Base-by-base conservation (phyloP, 1,140 invertebrate genomes). In the Alviniconcha marisindica region DNA sequence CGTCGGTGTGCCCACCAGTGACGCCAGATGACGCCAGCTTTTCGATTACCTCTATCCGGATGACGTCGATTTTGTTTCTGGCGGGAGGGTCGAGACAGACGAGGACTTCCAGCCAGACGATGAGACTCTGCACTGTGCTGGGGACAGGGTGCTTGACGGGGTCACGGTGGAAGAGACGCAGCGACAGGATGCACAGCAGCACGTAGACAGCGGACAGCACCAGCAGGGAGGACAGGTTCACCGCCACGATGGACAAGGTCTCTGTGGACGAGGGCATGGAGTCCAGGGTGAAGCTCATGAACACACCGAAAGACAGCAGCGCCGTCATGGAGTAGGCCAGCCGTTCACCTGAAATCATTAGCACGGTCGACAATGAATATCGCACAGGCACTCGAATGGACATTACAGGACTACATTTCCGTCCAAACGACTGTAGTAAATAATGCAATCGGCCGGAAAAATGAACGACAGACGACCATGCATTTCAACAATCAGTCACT, bases 291-390 rank as follows among this genome's bases (percentile, higher is more conserved):
- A 82, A 74, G 42, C 81, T 74, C 66, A 82, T 73, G 71, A 82
- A 82, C 42, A 82, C 69, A 5, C 69, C 81, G 81, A 82, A 82
- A 3, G 81, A 73, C 48, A 82, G 51, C 51, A 82, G 54, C 1
- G 71, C 54, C 18, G 81, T 82, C 36, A 82, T 44, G 24, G 81
- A 24, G 31, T 73, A 74, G 2, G 81, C 71, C 48, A 82, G 66
- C 7, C 71, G 40, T 36, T 82, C 81, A 31, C 76, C 76, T 77
- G 76, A 1, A 1, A 77, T 12, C 44, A 18, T 0, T 12, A 33
- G 24, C 48, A 21, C 48, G 21, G n/a, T n/a, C n/a, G n/a, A n/a
- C n/a, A n/a, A n/a, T n/a, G n/a, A n/a, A n/a, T n/a, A n/a, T n/a
- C n/a, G n/a, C n/a, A n/a, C n/a, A n/a, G n/a, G n/a, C n/a, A n/a